Evolutionary conservation across 2,797 vertebrate genomes (phyloP).

Genomic region (Hippocampus kuda): DNA sequence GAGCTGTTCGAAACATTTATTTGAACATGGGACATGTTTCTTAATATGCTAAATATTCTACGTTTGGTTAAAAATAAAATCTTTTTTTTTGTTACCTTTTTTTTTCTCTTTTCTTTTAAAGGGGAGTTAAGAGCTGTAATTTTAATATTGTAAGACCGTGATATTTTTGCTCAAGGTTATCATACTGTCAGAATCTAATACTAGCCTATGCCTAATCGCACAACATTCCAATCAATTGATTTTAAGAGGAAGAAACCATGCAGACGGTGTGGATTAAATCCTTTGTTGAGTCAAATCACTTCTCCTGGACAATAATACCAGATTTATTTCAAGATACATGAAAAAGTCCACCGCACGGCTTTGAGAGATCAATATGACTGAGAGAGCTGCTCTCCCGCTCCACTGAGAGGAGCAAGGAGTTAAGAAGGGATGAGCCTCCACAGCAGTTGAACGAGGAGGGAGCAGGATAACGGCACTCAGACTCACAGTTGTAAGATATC

Average conservation of each 20-base stretch:
- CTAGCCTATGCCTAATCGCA: neutral
- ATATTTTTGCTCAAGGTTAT: too few species aligned
- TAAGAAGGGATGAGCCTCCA: constrained; percentile 12
- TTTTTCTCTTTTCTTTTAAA: too few species aligned
- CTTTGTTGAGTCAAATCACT: neutral
- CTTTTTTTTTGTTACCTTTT: too few species aligned
- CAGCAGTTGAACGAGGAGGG: constrained; percentile 19
- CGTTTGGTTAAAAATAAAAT: too few species aligned
- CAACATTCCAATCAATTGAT: neutral
- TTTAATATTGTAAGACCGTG: too few species aligned
- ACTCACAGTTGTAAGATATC: constrained; percentile 10
- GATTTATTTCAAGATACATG: neutral
- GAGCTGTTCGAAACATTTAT: too few species aligned
- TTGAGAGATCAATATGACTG: neutral
- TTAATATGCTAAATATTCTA: too few species aligned
- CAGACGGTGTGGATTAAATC: neutral
- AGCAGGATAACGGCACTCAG: constrained; percentile 12
- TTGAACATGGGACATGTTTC: too few species aligned
- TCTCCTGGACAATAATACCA: neutral
- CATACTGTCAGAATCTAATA: too few species aligned
- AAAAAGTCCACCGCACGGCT: neutral
- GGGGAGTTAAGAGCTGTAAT: too few species aligned
- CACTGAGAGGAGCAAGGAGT: constrained; percentile 3
- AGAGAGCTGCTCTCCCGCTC: neutral
- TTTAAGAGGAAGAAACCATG: neutral